Percentiles rank a stretch among this genome's conserved stretches.
These are phyloP conservation scores for Polyommatus icarus DNA, from an alignment of 2,888 invertebrate genomes.

Conservation along the genomic window DNA sequence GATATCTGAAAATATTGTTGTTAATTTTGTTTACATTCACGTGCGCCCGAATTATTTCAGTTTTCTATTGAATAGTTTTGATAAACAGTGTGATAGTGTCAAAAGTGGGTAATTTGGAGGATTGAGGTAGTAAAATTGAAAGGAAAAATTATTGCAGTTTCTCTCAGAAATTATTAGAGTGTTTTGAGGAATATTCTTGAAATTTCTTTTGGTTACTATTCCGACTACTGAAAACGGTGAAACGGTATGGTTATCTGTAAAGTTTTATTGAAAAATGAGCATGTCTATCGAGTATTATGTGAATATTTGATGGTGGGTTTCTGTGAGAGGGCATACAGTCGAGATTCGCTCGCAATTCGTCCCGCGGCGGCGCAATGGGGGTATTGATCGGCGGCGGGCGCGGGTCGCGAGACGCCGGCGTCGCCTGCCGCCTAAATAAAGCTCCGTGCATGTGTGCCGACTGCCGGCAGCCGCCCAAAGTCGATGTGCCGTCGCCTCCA, in stretches of 20 bases:
- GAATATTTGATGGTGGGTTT: conserved; percentile 77
- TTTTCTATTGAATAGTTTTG: neutral
- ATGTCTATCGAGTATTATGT: conserved; percentile 70
- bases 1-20: conserved; percentile 16
- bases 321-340: conserved; percentile 70
- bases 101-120: neutral
- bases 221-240: conserved; percentile 21
- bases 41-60: conserved; percentile 7
- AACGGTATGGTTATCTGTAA: conserved; percentile 35
- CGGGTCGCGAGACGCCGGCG: conserved; percentile 76
- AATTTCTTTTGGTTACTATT: neutral
- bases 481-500: conserved; percentile 45
- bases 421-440: conserved; percentile 78
- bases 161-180: neutral
- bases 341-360: conserved; percentile 66
- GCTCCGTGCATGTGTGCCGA: conserved; percentile 71
- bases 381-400: conserved; percentile 74
- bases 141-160: neutral
- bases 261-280: conserved; percentile 40
- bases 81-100: conserved; percentile 19
- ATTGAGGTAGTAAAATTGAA: neutral
- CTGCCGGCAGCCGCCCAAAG: conserved; percentile 62
- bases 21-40: conserved; percentile 31
- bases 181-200: neutral
- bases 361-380: conserved; percentile 76